Evolutionary conservation across 2,113 vertebrate genomes (phyloP), one percentile per base, ranked within the genome.

Genomic region (Corvus hawaiiensis): DNA sequence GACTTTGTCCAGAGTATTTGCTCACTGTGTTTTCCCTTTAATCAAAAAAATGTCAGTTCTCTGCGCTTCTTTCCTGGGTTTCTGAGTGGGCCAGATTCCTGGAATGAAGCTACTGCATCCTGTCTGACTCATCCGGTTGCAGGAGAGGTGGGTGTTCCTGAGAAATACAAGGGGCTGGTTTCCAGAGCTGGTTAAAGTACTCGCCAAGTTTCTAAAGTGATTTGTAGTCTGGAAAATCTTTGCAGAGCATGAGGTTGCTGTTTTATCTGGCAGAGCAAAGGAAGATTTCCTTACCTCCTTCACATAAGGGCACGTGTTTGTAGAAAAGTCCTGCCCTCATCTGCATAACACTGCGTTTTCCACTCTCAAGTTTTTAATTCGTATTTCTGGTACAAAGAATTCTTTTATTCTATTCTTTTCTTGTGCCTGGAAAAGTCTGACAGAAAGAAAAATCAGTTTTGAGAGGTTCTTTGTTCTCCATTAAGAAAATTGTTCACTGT

Each of bases 191-290:
- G 27, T 62, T 83, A 35, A 82, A 84, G 55, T 41, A 74, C 43
- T 48, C 0, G 0, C 24, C 37, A 68, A 83, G 16, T 54, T 90
- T 93, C 61, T 74, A 4, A 88, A 93, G 39, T 62, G 48, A 82
- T 83, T 69, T 87, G 56, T 64, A 68, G 49, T 18, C 67, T 76
- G 78, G 74, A 90, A 91, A 93, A 77, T 58, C 41, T 87, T 91
- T 39, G 39, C 67, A 77, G 72, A 79, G 41, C 33, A 39, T 64
- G 61, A 77, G 39, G 27, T 48, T 87, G 48, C 33, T 93, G 41
- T 92, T 92, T 93, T 75, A 85, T 92, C 59, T 92, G 94, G 72
- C 92, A 90, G 55, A 59, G 23, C 33, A 54, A 87, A 69, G 21
- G 46, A 88, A 84, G 39, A 81, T 90, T 86, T 93, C 39, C 51